phyloP scores from a whole-genome alignment of 1,140 invertebrate species.

The Diprion similis region DNA sequence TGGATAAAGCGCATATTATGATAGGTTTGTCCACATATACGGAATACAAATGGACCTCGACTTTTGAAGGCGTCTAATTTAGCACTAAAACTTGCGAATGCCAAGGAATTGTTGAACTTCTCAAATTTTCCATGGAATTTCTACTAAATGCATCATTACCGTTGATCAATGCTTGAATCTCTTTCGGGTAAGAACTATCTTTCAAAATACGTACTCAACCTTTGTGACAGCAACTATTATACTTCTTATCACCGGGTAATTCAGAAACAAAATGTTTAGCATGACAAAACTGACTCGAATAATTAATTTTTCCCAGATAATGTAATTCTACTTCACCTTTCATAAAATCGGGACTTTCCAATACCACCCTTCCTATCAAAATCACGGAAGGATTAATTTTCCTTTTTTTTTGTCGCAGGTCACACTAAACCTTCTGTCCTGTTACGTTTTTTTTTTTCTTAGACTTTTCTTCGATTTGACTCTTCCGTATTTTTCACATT shows the following conservation, averaged over 20 bases:
- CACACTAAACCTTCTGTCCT: too few relatives aligned
- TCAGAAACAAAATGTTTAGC: not conserved
- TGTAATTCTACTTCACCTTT: not conserved
- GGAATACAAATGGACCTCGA: not conserved
- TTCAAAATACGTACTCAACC: not conserved
- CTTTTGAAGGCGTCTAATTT: not conserved
- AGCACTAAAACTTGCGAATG: not conserved
- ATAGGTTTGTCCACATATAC: not conserved
- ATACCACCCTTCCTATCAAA: not conserved
- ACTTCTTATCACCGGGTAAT: too few relatives aligned
- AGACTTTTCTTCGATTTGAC: not conserved
- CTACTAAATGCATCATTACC: not conserved
- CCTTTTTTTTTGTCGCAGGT: too few relatives aligned
- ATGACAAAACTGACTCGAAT: not conserved
- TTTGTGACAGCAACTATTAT: too few relatives aligned
- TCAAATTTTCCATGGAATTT: not conserved
- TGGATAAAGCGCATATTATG: not conserved
- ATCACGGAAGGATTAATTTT: too few relatives aligned
- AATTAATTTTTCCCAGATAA: not conserved
- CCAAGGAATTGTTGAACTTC: constrained; percentile 4
- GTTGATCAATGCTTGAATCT: not conserved
- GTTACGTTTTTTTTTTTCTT: too few relatives aligned
- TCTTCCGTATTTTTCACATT: too few relatives aligned
- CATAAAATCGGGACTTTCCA: not conserved
- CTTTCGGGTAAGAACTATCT: not conserved